phyloP scores from a whole-genome alignment of 2,797 vertebrate genomes.

The Macropus fuliginosus region DNA sequence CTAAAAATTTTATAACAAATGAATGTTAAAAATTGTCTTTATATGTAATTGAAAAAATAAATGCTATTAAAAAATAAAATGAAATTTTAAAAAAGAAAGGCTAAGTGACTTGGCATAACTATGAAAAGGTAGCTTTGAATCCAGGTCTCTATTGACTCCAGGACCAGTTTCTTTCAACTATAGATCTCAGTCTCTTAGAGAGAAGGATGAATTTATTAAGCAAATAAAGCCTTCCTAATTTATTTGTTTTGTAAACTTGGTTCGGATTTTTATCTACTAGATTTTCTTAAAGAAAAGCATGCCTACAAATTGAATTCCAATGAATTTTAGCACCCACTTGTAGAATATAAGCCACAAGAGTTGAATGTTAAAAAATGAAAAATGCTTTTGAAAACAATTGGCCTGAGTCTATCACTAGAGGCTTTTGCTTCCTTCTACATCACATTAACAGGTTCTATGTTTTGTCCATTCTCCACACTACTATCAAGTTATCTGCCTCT shows the following conservation, averaged over 20 bases:
- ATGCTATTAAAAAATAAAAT: neutral
- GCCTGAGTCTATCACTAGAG: neutral
- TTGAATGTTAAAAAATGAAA: neutral
- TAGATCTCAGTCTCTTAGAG: neutral
- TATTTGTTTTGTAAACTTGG: neutral
- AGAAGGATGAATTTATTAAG: neutral
- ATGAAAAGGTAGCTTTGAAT: neutral
- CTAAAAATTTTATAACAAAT: neutral
- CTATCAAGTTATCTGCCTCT: neutral
- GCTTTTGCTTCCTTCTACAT: neutral
- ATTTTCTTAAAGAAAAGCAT: neutral
- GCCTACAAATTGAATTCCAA: neutral
- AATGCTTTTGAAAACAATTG: neutral
- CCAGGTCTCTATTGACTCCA: neutral
- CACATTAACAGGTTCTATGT: neutral
- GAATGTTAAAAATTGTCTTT: neutral
- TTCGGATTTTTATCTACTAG: neutral
- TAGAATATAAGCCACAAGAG: neutral
- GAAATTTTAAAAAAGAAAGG: neutral
- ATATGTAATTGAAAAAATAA: neutral
- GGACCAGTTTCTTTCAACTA: neutral
- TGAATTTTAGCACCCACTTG: neutral
- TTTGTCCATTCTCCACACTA: neutral
- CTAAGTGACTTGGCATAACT: neutral
- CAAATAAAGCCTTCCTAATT: neutral